Evolutionary conservation across 2,888 invertebrate species (phyloP), one percentile per base, ranked within the genome.

Genomic region (Pandemis cinnamomeana): DNA sequence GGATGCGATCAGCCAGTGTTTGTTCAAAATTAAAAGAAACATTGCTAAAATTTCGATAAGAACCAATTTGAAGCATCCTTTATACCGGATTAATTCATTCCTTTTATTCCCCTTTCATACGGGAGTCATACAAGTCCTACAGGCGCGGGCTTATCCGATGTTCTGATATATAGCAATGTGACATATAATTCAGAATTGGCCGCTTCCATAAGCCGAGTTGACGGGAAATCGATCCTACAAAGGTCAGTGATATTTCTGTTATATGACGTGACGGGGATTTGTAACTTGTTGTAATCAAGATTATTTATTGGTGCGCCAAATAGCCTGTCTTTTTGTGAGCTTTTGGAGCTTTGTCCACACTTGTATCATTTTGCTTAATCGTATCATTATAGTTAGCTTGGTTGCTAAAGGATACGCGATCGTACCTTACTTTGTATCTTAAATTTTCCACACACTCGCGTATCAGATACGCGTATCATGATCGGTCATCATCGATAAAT

Each of bases 211-310:
- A 77, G 78, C 73, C 72, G 53, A 27, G 44, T 58, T 79, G 83
- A 83, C 82, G 76, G 77, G 71, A 79, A 82, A 82, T 81, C 82
- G 80, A 83, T 83, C 76, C 73, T 71, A 79, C 75, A 77, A 77
- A 80, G 80, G 79, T 82, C 69, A 71, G 53, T 36, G 66, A 46
- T 71, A 36, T 62, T 62, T 10, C 63, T 70, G 42, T 70, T 63
- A 58, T 58, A 41, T 61, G 41, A 61, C 41, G 27, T 46, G 46
- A 60, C 46, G 42, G 15, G 68, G 68, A 60, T 68, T 60, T 68
- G 55, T 67, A 55, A 67, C 67, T 58, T 58, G 58, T 27, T 27
- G 27, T 27, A 58, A 58, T 58, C 58, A 58, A 58, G 27, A 63
- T 46, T 63, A 63, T 44, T 6, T 63, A 63, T 58, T 27, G 58